Percentiles rank a stretch among this genome's conserved stretches.
Evolutionary conservation across 1,140 invertebrate genomes (phyloP).

Genomic region (Chrysoperla carnea): DNA sequence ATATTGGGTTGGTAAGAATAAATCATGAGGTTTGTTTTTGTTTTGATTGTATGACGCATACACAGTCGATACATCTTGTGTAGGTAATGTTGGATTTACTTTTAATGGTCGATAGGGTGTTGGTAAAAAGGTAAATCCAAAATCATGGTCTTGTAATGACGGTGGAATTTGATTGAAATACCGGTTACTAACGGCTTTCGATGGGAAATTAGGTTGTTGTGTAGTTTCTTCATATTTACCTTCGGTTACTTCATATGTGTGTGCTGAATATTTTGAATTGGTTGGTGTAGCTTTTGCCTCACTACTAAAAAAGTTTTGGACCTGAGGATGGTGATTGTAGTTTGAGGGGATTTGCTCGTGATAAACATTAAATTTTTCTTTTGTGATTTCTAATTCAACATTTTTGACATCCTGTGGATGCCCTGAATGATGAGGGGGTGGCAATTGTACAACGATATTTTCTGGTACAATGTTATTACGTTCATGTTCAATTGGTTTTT

Average conservation of each 20-base stretch:
- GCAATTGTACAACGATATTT: background rate
- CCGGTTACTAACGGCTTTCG: background rate
- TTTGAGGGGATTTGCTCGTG: background rate
- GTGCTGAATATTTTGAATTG: no score
- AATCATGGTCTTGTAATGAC: background rate
- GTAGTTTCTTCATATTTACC: background rate
- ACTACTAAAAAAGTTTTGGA: background rate
- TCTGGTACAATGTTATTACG: background rate
- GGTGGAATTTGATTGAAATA: background rate
- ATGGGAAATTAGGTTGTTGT: no score
- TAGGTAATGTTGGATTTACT: background rate
- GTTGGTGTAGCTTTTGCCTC: background rate
- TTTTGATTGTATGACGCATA: background rate
- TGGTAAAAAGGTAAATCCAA: background rate
- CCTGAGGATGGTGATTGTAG: background rate
- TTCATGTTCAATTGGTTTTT: background rate
- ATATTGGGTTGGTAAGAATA: no score
- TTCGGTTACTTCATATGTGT: constrained; percentile 1
- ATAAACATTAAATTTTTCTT: constrained; percentile 1
- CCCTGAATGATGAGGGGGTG: background rate
- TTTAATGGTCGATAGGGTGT: background rate
- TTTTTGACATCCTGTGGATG: background rate
- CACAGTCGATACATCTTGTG: background rate
- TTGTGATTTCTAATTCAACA: constrained; percentile 1
- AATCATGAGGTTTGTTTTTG: no score